Conservation (phyloP, 2,797 vertebrate genomes). For the Sebastiscus tertius region DNA sequence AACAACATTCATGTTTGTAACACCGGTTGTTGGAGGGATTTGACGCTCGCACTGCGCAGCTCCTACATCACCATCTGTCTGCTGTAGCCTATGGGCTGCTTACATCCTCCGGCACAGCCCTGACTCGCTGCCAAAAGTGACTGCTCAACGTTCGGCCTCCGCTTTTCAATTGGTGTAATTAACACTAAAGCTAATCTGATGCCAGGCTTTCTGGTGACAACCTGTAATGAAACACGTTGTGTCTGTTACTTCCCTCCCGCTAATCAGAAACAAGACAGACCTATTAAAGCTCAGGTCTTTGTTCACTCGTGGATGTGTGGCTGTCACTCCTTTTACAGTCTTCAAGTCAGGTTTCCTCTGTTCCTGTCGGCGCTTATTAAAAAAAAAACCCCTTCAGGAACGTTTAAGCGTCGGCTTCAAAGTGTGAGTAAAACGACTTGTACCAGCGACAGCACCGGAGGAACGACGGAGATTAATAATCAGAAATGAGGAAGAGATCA, state of each 20-base stretch:
- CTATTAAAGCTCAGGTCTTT: conserved; percentile 62
- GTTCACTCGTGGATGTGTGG: conserved; percentile 48
- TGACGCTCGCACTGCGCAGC: not conserved
- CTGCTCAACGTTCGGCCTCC: conserved; percentile 9
- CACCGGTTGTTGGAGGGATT: not conserved
- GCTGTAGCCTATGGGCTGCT: conserved; percentile 12
- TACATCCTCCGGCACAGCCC: conserved; percentile 12
- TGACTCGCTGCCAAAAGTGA: conserved; percentile 33
- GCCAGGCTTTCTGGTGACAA: conserved; percentile 49
- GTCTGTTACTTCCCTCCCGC: conserved; percentile 52
- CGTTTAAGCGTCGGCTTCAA: conserved; percentile 54
- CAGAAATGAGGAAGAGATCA: conserved; percentile 50
- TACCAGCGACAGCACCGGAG: conserved; percentile 20
- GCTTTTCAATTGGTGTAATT: conserved; percentile 51
- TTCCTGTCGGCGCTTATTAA: conserved; percentile 37
- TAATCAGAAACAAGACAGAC: conserved; percentile 58
- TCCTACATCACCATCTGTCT: conserved; percentile 38
- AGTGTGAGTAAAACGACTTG: conserved; percentile 53
- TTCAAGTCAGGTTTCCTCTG: conserved; percentile 40
- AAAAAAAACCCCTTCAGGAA: conserved; percentile 55
- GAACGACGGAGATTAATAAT: conserved; percentile 51
- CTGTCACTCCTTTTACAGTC: conserved; percentile 53
- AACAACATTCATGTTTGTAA: conserved; percentile 22
- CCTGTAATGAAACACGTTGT: conserved; percentile 64
- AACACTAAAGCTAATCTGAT: conserved; percentile 58